Conservation (phyloP, 1,140 invertebrate species). For the Arion vulgaris region DNA sequence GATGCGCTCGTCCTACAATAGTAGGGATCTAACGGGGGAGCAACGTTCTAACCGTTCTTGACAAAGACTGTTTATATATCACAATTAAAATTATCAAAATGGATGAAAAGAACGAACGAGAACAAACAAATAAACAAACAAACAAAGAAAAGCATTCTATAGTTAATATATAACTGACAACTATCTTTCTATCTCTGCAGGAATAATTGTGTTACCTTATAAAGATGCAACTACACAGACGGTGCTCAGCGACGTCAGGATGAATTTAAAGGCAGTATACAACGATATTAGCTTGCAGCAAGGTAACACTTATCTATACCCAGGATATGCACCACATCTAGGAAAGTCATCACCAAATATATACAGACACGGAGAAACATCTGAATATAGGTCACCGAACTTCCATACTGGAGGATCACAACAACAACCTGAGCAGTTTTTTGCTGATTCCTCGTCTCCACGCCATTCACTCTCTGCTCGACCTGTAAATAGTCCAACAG, state of each 20-base stretch:
- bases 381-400: neutral
- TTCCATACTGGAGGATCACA: neutral
- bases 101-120: no score
- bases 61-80: no score
- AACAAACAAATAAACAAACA: no score
- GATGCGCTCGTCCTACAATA: no score
- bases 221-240: neutral
- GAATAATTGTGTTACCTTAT: neutral
- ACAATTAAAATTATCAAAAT: no score
- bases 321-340: neutral
- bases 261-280: neutral
- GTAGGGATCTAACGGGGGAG: no score
- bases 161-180: no score
- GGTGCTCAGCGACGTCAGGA: neutral
- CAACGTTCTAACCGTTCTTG: no score
- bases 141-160: no score
- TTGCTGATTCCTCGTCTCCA: neutral
- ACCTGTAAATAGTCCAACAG: neutral
- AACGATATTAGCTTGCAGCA: neutral
- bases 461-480: neutral
- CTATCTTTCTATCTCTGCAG: neutral
- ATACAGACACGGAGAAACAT: neutral
- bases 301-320: neutral
- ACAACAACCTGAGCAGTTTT: neutral
- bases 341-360: neutral